A percentile compares a stretch with the other conserved stretches of the same genome.
Conservation (phyloP, 2,113 vertebrate species). For the Sinosuthora webbiana region DNA sequence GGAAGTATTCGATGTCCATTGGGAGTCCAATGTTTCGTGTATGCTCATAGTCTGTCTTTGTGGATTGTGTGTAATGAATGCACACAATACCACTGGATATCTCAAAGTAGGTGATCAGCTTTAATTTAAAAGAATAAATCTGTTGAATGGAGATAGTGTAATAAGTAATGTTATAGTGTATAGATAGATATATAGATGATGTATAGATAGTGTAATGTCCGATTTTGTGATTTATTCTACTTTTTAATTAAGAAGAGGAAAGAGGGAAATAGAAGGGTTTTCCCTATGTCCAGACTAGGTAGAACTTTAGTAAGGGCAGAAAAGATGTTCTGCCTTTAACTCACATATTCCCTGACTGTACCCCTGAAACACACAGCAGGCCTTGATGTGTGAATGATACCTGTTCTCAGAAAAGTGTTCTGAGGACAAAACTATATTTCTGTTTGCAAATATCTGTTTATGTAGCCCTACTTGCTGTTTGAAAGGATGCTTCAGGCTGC, state of each 20-base stretch:
- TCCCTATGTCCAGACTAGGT: neutral
- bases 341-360: neutral
- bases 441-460: neutral
- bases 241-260: neutral
- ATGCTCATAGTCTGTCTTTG: neutral
- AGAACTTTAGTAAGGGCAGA: neutral
- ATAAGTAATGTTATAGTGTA: no score
- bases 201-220: no score
- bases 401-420: neutral
- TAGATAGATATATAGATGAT: no score
- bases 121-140: neutral
- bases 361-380: neutral
- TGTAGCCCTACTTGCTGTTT: neutral
- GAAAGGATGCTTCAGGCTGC: neutral
- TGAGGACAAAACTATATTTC: neutral
- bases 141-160: neutral
- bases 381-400: neutral
- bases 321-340: neutral
- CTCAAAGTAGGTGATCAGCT: neutral
- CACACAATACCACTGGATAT: neutral
- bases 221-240: neutral
- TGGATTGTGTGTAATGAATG: neutral
- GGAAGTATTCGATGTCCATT: neutral
- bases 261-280: neutral
- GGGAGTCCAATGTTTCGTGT: rapidly evolving